Conservation (phyloP, 2,113 vertebrate genomes). For the Hydrolagus affinis region DNA sequence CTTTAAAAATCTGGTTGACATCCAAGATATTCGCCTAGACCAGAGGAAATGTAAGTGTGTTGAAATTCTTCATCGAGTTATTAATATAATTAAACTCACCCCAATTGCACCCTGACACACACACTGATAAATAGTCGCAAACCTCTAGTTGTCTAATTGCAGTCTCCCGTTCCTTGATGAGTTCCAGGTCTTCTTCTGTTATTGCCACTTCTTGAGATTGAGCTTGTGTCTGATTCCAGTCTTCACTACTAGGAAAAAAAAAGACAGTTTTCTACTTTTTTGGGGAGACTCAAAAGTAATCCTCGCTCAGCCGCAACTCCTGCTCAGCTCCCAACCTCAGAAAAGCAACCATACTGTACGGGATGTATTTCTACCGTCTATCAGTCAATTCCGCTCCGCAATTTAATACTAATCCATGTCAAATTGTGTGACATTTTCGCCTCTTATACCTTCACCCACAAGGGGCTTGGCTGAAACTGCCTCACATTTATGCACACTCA, state of each 20-base stretch:
- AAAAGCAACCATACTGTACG: too few relatives aligned
- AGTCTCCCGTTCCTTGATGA: constrained; percentile 89
- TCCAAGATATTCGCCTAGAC: constrained; percentile 89
- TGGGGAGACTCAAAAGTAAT: not conserved
- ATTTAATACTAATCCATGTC: too few relatives aligned
- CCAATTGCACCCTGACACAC: not conserved
- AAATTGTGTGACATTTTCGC: too few relatives aligned
- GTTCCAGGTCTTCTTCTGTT: constrained; percentile 88
- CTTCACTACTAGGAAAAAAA: constrained; percentile 70
- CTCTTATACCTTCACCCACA: too few relatives aligned
- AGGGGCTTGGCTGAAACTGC: too few relatives aligned
- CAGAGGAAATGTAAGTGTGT: constrained; percentile 37
- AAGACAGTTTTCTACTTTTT: not conserved
- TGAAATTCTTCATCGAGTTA: constrained; percentile 35
- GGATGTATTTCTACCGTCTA: not conserved
- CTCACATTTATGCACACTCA: too few relatives aligned
- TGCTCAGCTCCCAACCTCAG: not conserved
- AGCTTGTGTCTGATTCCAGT: constrained; percentile 77
- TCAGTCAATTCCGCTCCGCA: too few relatives aligned
- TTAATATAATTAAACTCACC: not conserved
- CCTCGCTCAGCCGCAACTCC: not conserved
- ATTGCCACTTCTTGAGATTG: constrained; percentile 76
- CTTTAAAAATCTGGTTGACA: constrained; percentile 97
- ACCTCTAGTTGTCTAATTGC: constrained; percentile 91
- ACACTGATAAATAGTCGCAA: too few relatives aligned